Evolutionary conservation across 2,113 vertebrate genomes (phyloP).

Genomic region (Oryzias woworae): DNA sequence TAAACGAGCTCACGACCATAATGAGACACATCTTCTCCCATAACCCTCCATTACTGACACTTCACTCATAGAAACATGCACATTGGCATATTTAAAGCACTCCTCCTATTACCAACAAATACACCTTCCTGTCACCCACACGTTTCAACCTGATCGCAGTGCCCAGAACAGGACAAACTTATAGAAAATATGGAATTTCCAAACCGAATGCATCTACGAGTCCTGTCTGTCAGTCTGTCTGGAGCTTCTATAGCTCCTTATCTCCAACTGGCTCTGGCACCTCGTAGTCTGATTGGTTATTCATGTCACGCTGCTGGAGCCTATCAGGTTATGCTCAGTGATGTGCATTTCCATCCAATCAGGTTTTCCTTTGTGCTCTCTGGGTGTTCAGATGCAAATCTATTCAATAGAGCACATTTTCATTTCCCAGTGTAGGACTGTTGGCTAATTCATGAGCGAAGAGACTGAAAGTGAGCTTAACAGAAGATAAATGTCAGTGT

Average conservation of each 20-base stretch:
- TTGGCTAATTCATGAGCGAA: conserved; percentile 52
- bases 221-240: conserved; percentile 36
- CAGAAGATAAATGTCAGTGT: conserved; percentile 53
- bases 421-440: conserved; percentile 64
- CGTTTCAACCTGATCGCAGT: conserved; percentile 30
- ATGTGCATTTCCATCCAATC: conserved; percentile 75
- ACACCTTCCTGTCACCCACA: conserved; percentile 9
- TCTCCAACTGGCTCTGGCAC: conserved; percentile 52
- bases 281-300: conserved; percentile 71
- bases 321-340: conserved; percentile 68
- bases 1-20: conserved; percentile 58
- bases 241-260: conserved; percentile 51
- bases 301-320: conserved; percentile 65
- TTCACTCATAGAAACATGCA: conserved; percentile 28
- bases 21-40: conserved; percentile 63
- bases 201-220: conserved; percentile 16
- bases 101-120: conserved; percentile 26
- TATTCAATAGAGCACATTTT: conserved; percentile 73
- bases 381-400: conserved; percentile 76
- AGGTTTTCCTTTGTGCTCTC: conserved; percentile 67
- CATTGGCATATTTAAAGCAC: conserved; percentile 16
- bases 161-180: conserved; percentile 22
- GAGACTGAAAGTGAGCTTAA: conserved; percentile 43
- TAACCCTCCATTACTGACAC: conserved; percentile 54
- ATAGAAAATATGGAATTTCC: conserved; percentile 39